A percentile compares a stretch with the other conserved stretches of the same genome.
These are phyloP conservation scores for Ciconia boyciana DNA, from an alignment of 2,113 vertebrate genomes.

Conservation along the genomic window DNA sequence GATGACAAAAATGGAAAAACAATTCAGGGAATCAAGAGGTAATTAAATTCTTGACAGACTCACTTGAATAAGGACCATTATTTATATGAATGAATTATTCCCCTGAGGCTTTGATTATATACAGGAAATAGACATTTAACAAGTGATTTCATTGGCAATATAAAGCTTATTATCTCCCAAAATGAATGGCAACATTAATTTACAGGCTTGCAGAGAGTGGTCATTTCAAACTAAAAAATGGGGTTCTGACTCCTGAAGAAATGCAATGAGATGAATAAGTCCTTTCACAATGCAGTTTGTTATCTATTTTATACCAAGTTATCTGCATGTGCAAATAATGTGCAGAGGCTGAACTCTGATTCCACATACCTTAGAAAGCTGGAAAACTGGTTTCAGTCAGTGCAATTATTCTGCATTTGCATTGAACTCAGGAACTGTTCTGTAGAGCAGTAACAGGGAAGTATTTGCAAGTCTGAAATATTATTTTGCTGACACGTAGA, in stretches of 20 bases:
- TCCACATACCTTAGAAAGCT: background rate
- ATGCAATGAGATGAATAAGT: background rate
- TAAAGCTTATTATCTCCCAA: background rate
- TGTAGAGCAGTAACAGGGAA: background rate
- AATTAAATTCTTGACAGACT: constrained; percentile 50
- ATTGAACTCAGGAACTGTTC: background rate
- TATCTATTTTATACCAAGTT: background rate
- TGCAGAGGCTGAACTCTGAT: background rate
- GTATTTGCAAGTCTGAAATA: background rate
- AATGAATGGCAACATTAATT: background rate
- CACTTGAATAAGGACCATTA: constrained; percentile 31
- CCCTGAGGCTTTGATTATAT: background rate
- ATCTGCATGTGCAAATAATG: background rate
- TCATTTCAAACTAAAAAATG: background rate
- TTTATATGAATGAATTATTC: background rate
- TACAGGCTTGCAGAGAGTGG: background rate
- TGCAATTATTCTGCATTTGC: background rate
- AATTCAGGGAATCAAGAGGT: constrained; percentile 43
- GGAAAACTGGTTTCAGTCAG: background rate
- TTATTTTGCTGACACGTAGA: background rate
- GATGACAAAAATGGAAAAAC: constrained; percentile 32
- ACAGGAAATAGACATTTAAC: constrained; percentile 36
- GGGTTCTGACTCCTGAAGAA: background rate
- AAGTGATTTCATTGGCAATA: background rate
- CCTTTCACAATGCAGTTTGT: background rate